A percentile compares a stretch with the other conserved stretches of the same genome.
These are phyloP conservation scores for Parasteatoda tepidariorum DNA, from an alignment of 1,140 invertebrate species.

Conservation along the genomic window DNA sequence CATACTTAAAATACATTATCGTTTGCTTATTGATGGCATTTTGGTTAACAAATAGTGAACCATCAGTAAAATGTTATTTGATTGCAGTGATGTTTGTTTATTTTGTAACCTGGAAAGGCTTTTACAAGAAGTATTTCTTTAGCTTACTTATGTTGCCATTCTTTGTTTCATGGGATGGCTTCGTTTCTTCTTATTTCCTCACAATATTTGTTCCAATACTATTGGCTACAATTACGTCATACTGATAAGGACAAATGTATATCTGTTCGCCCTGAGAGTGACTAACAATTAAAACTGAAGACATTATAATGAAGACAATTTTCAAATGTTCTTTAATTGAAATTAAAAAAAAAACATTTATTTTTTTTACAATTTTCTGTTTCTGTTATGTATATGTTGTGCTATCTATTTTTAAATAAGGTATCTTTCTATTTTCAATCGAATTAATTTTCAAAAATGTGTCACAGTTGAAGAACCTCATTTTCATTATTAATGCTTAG, in stretches of 20 bases:
- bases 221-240: not conserved
- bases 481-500: no score
- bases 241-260: not conserved
- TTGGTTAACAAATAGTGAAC: constrained; percentile 19
- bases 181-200: constrained; percentile 28
- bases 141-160: constrained; percentile 39
- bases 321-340: no score
- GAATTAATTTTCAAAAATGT: no score
- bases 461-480: no score
- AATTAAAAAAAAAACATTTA: no score
- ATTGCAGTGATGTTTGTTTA: constrained; percentile 17
- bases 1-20: constrained; percentile 25
- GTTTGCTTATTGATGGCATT: constrained; percentile 29
- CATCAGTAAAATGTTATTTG: constrained; percentile 29
- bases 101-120: constrained; percentile 46
- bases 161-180: constrained; percentile 33
- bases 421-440: no score
- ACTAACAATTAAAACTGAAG: no score
- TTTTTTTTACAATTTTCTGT: no score
- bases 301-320: no score
- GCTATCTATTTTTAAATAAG: no score
- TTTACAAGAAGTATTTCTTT: constrained; percentile 49
- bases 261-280: no score
- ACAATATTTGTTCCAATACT: constrained; percentile 42
- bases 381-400: no score